Base-by-base conservation (phyloP, 2,113 vertebrate species). In the Zingel zingel region DNA sequence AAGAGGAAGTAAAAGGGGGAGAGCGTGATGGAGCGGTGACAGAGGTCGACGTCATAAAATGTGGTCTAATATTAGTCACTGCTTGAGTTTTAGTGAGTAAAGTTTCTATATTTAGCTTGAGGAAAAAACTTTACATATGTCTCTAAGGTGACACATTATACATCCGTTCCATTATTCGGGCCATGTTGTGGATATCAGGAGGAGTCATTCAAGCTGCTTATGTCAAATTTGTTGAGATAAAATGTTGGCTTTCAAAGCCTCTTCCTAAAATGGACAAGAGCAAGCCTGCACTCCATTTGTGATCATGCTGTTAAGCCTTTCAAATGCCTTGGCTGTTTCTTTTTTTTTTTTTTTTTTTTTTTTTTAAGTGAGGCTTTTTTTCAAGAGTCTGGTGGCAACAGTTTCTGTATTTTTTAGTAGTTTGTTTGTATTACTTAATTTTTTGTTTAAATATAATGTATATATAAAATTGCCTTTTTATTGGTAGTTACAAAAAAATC, bases 221-320 rank as follows among this genome's bases (percentile, higher is more conserved):
- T 27, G 82, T 72, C 39, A 8, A 47, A 47, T 77, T 61, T 86
- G 66, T 64, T 83, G 19, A 81, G 70, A 85, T 83, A 36, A 77
- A 73, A 72, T 65, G 21, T 72, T 68, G 71, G 0, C n/a, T 16
- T 79, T 71, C 23, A 50, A 57, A 72, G 53, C 59, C 62, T 36
- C 12, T 87, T 59, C 84, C 84, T 83, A 81, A 90, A 89, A 90
- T 81, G 81, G 84, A 74, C 39, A 82, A 81, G 72, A 71, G n/a
- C 43, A 47, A 27, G 30, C 1, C 1, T 58, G 10, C 13, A 15
- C 54, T 54, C 14, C n/a, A 6, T 50, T 33, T 61, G 13, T 66
- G 11, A 47, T 69, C 23, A 8, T 19, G 11, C 70, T 13, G 5
- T 21, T 19, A 23, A 27, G 25, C 30, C 67, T 69, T 65, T 71